These are phyloP conservation scores for Drosophila testacea DNA, from an alignment of 2,888 invertebrate genomes.

Conservation along the genomic window DNA sequence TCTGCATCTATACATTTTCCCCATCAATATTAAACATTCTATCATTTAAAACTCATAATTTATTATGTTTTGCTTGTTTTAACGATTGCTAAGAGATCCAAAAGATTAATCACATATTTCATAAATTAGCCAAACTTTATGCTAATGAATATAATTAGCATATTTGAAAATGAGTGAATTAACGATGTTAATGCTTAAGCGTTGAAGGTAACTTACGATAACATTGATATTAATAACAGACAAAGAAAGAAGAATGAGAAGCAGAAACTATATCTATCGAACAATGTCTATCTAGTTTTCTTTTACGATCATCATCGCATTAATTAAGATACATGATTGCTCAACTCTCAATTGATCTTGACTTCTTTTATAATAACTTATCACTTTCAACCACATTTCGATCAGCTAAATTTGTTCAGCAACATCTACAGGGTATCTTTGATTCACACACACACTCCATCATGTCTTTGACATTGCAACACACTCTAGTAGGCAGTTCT, in stretches of 20 bases:
- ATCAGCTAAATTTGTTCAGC: no score
- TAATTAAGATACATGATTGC: no score
- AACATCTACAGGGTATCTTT: conserved; percentile 20
- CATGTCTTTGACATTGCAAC: conserved; percentile 13
- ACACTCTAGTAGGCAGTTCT: conserved; percentile 25
- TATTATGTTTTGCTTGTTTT: background rate
- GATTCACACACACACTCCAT: background rate
- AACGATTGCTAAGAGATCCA: background rate
- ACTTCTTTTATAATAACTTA: background rate
- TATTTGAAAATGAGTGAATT: background rate
- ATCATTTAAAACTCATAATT: background rate
- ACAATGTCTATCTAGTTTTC: no score
- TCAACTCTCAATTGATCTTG: background rate
- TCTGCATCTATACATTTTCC: background rate
- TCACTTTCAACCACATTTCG: background rate
- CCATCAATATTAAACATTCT: no score
- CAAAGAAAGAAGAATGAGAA: no score
- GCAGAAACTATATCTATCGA: no score
- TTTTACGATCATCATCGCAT: no score
- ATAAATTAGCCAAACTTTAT: background rate
- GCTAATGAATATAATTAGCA: conserved; percentile 6
- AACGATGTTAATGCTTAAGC: background rate
- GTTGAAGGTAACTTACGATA: background rate
- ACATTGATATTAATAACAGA: background rate
- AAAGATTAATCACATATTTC: no score